Evolutionary conservation across 2,888 invertebrate genomes (phyloP).

Genomic region (Apamea sordens): DNA sequence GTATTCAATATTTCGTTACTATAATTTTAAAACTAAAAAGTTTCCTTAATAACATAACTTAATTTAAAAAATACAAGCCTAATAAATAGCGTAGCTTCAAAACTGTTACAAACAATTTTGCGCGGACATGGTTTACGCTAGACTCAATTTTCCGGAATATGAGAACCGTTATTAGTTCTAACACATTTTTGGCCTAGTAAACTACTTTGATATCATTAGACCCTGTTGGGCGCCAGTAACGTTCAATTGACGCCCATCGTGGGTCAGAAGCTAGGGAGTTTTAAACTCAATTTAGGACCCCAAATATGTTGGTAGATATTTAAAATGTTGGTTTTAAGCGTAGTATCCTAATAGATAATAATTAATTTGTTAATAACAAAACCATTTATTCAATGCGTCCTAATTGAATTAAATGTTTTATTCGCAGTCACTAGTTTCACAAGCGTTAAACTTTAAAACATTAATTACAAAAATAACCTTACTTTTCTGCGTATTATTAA

Average conservation of each 20-base stretch:
- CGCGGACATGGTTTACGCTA: conserved; percentile 28
- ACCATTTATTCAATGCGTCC: background rate
- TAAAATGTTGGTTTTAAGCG: background rate
- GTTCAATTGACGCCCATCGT: conserved; percentile 40
- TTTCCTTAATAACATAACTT: background rate
- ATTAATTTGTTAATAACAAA: background rate
- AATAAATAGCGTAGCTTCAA: background rate
- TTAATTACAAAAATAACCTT: background rate
- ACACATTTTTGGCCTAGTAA: conserved; percentile 41
- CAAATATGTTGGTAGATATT: background rate
- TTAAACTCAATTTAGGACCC: conserved; percentile 27
- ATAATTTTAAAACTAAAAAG: background rate
- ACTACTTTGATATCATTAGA: conserved; percentile 56
- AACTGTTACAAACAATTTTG: conserved; percentile 26
- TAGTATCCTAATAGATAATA: background rate
- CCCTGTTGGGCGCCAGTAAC: conserved; percentile 49
- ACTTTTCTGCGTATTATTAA: conserved; percentile 1
- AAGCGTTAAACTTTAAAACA: background rate
- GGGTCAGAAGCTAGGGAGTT: conserved; percentile 21
- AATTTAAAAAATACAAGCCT: background rate
- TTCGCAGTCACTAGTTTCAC: background rate
- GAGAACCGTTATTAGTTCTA: conserved; percentile 29
- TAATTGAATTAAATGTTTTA: background rate
- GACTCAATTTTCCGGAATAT: conserved; percentile 33
- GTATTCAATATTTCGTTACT: background rate